A percentile compares a stretch with the other conserved stretches of the same genome.
These are phyloP conservation scores for Drosophila meridionalis DNA, from an alignment of 2,888 invertebrate genomes.

Conservation along the genomic window DNA sequence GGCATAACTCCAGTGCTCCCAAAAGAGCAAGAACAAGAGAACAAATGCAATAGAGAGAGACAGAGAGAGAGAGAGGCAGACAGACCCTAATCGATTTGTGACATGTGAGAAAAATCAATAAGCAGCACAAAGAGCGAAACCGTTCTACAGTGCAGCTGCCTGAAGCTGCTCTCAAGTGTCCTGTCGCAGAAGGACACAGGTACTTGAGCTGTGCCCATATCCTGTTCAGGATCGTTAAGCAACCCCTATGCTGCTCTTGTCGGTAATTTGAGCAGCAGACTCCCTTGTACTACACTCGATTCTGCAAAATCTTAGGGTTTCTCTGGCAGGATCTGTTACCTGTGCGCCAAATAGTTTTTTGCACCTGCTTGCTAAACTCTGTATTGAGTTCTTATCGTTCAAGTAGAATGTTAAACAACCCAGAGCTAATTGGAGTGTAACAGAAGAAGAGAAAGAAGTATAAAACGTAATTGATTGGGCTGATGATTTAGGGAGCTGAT, in stretches of 20 bases:
- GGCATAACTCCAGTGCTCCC: slow-evolving; percentile 47
- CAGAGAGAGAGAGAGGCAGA: not conserved
- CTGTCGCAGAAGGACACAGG: slow-evolving; percentile 23
- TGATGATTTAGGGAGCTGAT: not conserved
- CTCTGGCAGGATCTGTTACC: slow-evolving; percentile 21
- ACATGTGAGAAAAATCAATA: slow-evolving; percentile 68
- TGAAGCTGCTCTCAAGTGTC: slow-evolving; percentile 32
- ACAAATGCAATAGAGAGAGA: too few relatives aligned
- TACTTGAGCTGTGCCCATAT: slow-evolving; percentile 7
- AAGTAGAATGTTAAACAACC: slow-evolving; percentile 14
- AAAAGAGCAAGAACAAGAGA: slow-evolving; percentile 17
- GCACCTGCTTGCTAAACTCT: slow-evolving; percentile 33
- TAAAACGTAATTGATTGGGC: not conserved
- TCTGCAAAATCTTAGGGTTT: slow-evolving; percentile 7
- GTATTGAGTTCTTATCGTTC: slow-evolving; percentile 21
- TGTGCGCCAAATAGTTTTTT: slow-evolving; percentile 24
- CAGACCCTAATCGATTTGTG: slow-evolving; percentile 50
- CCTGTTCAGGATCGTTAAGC: slow-evolving; percentile 18
- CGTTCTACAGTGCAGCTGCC: slow-evolving; percentile 30
- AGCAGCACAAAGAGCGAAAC: slow-evolving; percentile 8
- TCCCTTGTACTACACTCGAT: not conserved
- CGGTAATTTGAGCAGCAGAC: slow-evolving; percentile 11
- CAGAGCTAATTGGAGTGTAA: slow-evolving; percentile 24
- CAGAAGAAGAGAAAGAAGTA: not conserved
- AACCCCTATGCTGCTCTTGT: slow-evolving; percentile 2